phyloP scores from a whole-genome alignment of 2,113 vertebrate species.

The Sminthopsis crassicaudata region DNA sequence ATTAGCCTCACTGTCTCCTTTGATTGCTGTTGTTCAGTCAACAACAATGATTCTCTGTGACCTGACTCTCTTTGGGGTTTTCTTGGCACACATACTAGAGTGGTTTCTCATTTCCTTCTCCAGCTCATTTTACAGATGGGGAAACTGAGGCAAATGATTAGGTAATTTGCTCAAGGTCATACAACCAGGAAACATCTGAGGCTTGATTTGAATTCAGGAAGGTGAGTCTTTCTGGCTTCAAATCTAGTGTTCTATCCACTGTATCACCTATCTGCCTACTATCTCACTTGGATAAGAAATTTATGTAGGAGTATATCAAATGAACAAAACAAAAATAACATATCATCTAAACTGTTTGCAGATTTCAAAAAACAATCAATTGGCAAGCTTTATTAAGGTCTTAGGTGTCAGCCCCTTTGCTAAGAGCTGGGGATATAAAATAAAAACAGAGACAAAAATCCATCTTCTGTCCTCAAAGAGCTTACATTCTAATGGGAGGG shows the following conservation, averaged over 20 bases:
- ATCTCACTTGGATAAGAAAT: background rate
- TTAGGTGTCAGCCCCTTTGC: background rate
- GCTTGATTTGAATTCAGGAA: background rate
- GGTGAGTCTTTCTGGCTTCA: background rate
- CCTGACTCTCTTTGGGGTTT: background rate
- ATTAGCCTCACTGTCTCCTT: background rate
- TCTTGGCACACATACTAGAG: background rate
- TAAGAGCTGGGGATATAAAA: background rate
- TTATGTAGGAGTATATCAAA: background rate
- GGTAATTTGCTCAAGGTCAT: background rate
- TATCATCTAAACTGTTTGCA: background rate
- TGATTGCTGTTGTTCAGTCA: too few relatives aligned
- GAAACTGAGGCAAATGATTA: background rate
- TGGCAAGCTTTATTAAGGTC: background rate
- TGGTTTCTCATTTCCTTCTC: background rate
- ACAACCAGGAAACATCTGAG: background rate
- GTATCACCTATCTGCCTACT: too few relatives aligned
- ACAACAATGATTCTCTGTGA: background rate
- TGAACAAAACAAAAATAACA: background rate
- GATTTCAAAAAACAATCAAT: background rate
- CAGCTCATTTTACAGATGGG: background rate
- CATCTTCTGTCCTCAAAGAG: background rate
- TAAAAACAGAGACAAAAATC: background rate
- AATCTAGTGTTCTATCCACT: too few relatives aligned
- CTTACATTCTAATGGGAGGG: background rate